Conservation (phyloP, 1,140 invertebrate species). For the Drosophila murphyi region DNA sequence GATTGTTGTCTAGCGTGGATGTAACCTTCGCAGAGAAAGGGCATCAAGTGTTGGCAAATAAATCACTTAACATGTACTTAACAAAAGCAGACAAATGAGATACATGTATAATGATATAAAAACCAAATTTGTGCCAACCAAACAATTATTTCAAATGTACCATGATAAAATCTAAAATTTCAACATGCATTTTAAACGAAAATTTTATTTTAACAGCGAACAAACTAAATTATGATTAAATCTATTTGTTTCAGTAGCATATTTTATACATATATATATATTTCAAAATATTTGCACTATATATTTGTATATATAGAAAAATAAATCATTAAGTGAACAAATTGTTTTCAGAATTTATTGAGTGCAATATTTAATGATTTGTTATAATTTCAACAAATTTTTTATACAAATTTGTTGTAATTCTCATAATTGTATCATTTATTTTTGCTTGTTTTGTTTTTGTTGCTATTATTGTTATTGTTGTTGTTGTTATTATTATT, state of each 20-base stretch:
- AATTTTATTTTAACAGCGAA: not conserved
- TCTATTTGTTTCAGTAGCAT: too few species aligned
- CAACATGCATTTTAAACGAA: not conserved
- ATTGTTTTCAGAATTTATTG: conserved; percentile 30
- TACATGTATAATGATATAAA: too few species aligned
- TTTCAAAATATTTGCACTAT: too few species aligned
- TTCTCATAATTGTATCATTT: conserved; percentile 8
- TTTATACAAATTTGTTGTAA: conserved; percentile 36
- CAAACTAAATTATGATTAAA: not conserved
- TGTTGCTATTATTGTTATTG: conserved; percentile 9
- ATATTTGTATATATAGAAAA: too few species aligned
- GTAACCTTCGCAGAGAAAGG: not conserved
- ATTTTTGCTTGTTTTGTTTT: not conserved
- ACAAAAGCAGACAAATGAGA: not conserved
- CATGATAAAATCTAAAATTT: too few species aligned
- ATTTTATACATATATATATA: too few species aligned
- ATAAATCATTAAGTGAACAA: not conserved
- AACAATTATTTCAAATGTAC: too few species aligned
- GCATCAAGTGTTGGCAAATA: conserved; percentile 24
- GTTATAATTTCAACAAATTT: conserved; percentile 45
- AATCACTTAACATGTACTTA: conserved; percentile 11
- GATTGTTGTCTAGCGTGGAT: conserved; percentile 17
- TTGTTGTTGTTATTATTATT: conserved; percentile 15
- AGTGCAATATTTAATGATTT: conserved; percentile 32
- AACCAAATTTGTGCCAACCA: too few species aligned